These are phyloP conservation scores for Oxyura jamaicensis DNA, from an alignment of 2,113 vertebrate species.

Conservation along the genomic window DNA sequence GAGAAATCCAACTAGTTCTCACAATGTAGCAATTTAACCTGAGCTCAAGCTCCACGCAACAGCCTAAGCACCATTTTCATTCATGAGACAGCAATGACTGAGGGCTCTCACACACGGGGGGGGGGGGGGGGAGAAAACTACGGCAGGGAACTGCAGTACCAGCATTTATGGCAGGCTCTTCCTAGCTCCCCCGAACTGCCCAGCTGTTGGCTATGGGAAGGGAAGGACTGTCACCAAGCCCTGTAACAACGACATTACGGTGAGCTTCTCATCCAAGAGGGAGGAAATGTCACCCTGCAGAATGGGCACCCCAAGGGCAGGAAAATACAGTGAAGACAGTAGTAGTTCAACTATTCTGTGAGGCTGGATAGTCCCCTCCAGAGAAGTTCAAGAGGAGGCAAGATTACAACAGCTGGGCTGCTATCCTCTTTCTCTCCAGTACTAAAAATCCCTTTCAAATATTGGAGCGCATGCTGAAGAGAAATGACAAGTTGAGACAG, in stretches of 20 bases:
- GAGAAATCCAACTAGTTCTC: neutral
- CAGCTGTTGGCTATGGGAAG: neutral
- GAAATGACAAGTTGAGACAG: too few species aligned
- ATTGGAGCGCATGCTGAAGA: neutral
- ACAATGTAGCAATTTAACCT: neutral
- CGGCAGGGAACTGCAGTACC: neutral
- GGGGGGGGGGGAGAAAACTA: neutral
- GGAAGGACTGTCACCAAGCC: neutral
- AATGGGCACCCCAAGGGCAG: neutral
- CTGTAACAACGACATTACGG: neutral
- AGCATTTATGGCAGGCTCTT: neutral
- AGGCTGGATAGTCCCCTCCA: neutral
- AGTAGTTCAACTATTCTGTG: neutral
- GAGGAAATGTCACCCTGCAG: neutral
- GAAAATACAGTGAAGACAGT: neutral
- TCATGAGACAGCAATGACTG: neutral
- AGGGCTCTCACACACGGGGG: neutral
- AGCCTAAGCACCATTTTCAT: neutral
- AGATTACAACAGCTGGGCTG: neutral
- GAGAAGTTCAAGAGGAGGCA: neutral
- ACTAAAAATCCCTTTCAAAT: neutral
- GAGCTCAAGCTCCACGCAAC: rapidly evolving
- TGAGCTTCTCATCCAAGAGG: neutral
- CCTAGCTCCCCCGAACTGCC: neutral
- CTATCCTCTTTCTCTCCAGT: neutral